Evolutionary conservation across 2,113 vertebrate species (phyloP), one percentile per base, ranked within the genome.

Genomic region (Odontesthes bonariensis): DNA sequence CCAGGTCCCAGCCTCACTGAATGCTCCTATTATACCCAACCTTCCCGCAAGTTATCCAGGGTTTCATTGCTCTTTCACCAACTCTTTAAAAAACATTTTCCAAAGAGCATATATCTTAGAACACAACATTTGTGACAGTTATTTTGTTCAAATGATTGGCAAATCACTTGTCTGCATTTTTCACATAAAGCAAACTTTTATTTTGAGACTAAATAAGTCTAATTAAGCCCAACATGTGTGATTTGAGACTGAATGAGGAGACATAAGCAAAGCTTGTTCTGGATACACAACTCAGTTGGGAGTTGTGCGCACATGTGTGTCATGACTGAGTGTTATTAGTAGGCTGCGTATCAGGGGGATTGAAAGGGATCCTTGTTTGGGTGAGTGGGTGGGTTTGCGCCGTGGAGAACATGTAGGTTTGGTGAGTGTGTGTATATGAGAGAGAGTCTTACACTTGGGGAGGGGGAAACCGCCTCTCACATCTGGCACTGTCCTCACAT

Each of bases 281-380:
- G 52, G 68, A 64, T 61, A 68, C 81, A 42, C 46, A 16, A 27
- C 59, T 66, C 47, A 44, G 67, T 40, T 58, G 22, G n/a, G 56
- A 61, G 31, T 49, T 71, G 69, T 57, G 57, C 33, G 61, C 38
- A 6, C 59, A 40, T 33, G 47, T 70, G 42, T 71, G 63, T 63
- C 9, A 38, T 61, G 52, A 13, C 49, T 82, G 76, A 66, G 72
- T 83, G 78, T 84, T 88, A 65, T 77, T 68, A 75, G 79, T 81
- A 73, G 79, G 73, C 81, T 68, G 55, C 14, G 13, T 49, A 75
- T 77, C 68, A 75, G 22, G 57, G 86, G 79, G 78, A 77, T 69
- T 90, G 84, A 89, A 92, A 90, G 84, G 73, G 77, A 87, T 82
- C 73, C 81, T 88, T 92, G 86, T 91, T 83, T 83, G 82, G 78